Evolutionary conservation across 2,888 invertebrate genomes (phyloP).

Genomic region (Trilocha varians): DNA sequence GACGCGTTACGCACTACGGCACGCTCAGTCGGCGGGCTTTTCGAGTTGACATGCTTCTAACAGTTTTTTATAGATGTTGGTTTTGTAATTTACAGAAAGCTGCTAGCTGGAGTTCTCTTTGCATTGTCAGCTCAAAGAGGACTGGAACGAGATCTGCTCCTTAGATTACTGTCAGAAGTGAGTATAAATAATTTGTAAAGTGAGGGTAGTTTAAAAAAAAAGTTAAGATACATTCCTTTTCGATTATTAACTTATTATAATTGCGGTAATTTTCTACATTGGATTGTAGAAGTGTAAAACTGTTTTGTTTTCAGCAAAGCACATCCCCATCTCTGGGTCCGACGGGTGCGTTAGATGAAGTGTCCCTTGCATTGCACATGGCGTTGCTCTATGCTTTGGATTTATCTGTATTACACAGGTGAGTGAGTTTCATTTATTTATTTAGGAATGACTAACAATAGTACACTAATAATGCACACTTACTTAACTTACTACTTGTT

Average conservation of each 20-base stretch:
- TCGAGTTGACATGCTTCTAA: too few relatives aligned
- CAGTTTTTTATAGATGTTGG: too few relatives aligned
- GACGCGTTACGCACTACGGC: too few relatives aligned
- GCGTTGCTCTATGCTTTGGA: constrained; percentile 88
- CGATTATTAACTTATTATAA: too few relatives aligned
- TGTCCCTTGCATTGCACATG: constrained; percentile 86
- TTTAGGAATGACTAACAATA: too few relatives aligned
- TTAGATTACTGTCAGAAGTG: constrained; percentile 74
- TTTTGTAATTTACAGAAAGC: constrained; percentile 33
- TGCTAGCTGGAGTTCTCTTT: constrained; percentile 56
- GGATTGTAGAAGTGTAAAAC: background rate
- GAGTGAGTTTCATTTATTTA: too few relatives aligned
- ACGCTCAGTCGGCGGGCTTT: too few relatives aligned
- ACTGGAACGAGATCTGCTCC: constrained; percentile 80
- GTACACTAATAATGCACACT: too few relatives aligned
- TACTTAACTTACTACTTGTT: too few relatives aligned
- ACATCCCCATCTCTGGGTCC: constrained; percentile 55
- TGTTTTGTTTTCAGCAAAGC: constrained; percentile 36
- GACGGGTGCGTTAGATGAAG: constrained; percentile 83
- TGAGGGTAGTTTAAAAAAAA: too few relatives aligned
- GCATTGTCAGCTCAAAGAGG: constrained; percentile 62
- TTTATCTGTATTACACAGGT: constrained; percentile 81
- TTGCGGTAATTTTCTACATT: too few relatives aligned
- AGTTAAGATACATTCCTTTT: too few relatives aligned
- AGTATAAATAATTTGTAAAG: constrained; percentile 4